Percentiles rank a stretch among this genome's conserved stretches.
These are phyloP conservation scores for Saimiri boliviensis DNA, from an alignment of 2,113 vertebrate species.

Conservation along the genomic window DNA sequence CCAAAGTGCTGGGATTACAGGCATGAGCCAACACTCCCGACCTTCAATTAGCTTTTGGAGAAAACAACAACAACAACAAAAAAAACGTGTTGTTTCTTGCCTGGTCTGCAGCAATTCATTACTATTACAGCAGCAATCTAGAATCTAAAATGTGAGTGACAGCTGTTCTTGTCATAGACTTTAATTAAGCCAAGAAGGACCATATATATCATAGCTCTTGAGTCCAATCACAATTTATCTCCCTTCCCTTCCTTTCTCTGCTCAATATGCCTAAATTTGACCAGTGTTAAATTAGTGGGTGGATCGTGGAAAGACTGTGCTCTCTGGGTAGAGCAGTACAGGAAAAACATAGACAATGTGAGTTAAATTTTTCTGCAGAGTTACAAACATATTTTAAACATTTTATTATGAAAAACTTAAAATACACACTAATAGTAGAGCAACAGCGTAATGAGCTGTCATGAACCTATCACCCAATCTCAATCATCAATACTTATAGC, in stretches of 20 bases:
- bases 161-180: background rate
- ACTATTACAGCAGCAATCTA: background rate
- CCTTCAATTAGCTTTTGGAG: background rate
- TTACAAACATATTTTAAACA: background rate
- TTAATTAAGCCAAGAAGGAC: background rate
- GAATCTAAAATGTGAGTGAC: background rate
- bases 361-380: background rate
- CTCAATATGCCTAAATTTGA: background rate
- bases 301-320: background rate
- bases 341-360: background rate
- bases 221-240: background rate
- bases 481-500: background rate
- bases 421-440: background rate
- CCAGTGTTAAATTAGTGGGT: background rate
- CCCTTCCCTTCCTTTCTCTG: background rate
- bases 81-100: background rate
- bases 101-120: background rate
- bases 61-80: background rate
- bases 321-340: background rate
- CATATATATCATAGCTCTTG: background rate
- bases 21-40: too few species aligned
- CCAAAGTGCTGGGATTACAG: too few species aligned
- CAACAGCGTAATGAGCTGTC: background rate
- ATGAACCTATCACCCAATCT: background rate
- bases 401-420: background rate